phyloP scores from a whole-genome alignment of 2,113 vertebrate genomes.

The Paradoxurus hermaphroditus region DNA sequence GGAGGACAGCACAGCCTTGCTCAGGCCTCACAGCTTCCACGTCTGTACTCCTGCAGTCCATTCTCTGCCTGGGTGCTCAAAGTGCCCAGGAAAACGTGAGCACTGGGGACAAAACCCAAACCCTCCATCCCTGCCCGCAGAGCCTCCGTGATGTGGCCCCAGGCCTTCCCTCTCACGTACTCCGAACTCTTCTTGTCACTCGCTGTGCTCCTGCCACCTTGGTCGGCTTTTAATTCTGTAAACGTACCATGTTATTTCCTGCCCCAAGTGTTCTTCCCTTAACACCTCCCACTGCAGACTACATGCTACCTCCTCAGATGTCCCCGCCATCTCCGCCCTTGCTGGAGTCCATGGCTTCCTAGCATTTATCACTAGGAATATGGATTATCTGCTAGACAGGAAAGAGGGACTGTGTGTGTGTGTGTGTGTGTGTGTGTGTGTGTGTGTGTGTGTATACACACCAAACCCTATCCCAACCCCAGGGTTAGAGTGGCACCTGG shows the following conservation, averaged over 20 bases:
- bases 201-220: neutral
- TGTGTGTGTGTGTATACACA: no score
- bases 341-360: neutral
- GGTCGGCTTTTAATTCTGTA: slow-evolving; percentile 26
- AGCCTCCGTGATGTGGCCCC: neutral
- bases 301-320: neutral
- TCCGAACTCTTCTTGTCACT: neutral
- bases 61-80: neutral
- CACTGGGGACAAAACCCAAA: neutral
- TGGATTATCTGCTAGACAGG: neutral
- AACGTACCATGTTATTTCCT: neutral
- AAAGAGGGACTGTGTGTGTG: neutral
- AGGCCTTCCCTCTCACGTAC: neutral
- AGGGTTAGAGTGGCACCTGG: neutral
- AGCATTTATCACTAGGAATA: neutral
- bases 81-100: neutral
- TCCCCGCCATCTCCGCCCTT: neutral
- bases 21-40: neutral
- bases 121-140: neutral
- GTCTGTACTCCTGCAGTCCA: neutral
- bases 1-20: neutral
- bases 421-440: accelerated
- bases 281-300: slow-evolving; percentile 6
- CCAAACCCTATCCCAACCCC: neutral
- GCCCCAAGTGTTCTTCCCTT: neutral